Percentiles rank a stretch among this genome's conserved stretches.
These are phyloP conservation scores for Pachypanchax playfairii DNA, from an alignment of 2,113 vertebrate genomes.

Conservation along the genomic window DNA sequence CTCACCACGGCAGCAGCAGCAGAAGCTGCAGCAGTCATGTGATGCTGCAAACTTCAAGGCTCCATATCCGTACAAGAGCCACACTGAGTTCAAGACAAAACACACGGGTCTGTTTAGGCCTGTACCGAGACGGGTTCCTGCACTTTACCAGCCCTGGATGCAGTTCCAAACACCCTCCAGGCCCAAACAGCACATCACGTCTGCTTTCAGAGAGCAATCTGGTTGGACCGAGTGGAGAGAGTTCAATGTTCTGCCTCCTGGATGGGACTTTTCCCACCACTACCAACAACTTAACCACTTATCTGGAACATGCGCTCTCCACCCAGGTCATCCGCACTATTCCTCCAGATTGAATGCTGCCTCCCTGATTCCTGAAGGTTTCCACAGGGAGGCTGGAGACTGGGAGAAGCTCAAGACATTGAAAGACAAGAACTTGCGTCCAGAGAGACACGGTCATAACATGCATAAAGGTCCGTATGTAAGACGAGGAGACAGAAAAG, in stretches of 20 bases:
- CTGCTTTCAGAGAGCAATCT: slow-evolving; percentile 54
- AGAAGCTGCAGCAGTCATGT: slow-evolving; percentile 42
- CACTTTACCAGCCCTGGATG: slow-evolving; percentile 68
- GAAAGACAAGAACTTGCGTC: slow-evolving; percentile 17
- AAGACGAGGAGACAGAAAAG: slow-evolving; percentile 45
- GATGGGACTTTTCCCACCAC: slow-evolving; percentile 47
- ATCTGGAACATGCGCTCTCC: slow-evolving; percentile 16
- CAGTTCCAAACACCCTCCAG: slow-evolving; percentile 42
- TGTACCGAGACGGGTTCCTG: slow-evolving; percentile 39
- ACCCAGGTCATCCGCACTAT: slow-evolving; percentile 17
- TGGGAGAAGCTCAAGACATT: slow-evolving; percentile 47
- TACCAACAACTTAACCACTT: slow-evolving; percentile 42
- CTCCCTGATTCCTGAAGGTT: slow-evolving; percentile 28
- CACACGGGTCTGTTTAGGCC: slow-evolving; percentile 50
- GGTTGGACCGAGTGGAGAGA: slow-evolving; percentile 59
- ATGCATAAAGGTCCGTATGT: slow-evolving; percentile 40
- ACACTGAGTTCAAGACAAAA: slow-evolving; percentile 43
- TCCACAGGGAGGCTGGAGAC: slow-evolving; percentile 22
- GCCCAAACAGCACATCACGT: slow-evolving; percentile 46
- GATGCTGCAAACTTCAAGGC: slow-evolving; percentile 73
- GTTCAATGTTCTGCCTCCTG: slow-evolving; percentile 19
- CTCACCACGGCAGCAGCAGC: slow-evolving; percentile 28
- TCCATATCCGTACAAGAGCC: slow-evolving; percentile 73
- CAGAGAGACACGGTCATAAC: slow-evolving; percentile 28
- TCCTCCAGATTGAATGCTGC: slow-evolving; percentile 32